Base-by-base conservation (phyloP, 1,140 invertebrate species). In the Philaenus spumarius region DNA sequence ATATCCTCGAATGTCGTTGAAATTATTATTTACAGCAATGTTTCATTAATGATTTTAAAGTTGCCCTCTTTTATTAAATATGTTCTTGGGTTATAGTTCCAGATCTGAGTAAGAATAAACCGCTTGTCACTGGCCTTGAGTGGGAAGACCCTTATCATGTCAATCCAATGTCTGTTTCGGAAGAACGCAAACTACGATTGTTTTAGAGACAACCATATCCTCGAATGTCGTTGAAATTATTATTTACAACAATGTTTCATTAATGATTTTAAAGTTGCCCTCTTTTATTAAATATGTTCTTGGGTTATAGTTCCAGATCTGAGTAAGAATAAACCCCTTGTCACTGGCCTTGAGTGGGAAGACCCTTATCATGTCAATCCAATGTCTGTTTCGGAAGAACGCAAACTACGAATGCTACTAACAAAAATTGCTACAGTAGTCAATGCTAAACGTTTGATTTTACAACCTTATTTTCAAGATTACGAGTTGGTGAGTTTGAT, bases 401-500 rank as follows among this genome's bases (percentile, higher is more conserved):
- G 82, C 17, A 76, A 78, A 26, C 70, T 86, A 2, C 81, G 78
- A 68, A 69, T 85, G 26, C 74, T 86, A 39, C 70, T 86, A 0
- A 78, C 83, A 30, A 85, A 85, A 68, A 85, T 87, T 37, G 82
- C 84, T 0, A 72, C 75, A 22, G 60, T 71, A 11, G 67, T 75
- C 5, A 76, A 79, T 46, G 71, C 80, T 53, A 68, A 77, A 11
- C 76, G 80, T 57, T 60, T 84, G 7, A 74, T 82, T 1, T 71
- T 87, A 14, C 73, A 77, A 52, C 84, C 85, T 0, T 86, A 86
- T 65, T 87, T 88, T 71, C 84, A 86, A 71, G 85, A 87, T 65
- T 87, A 87, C 67, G 85, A 86, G 68, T 64, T 86, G 66, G 84
- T 83, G 62, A 64, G 52, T 24, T 47, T 15, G 9, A 47, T n/a